phyloP scores from a whole-genome alignment of 2,113 vertebrate genomes.

The Procavia capensis region DNA sequence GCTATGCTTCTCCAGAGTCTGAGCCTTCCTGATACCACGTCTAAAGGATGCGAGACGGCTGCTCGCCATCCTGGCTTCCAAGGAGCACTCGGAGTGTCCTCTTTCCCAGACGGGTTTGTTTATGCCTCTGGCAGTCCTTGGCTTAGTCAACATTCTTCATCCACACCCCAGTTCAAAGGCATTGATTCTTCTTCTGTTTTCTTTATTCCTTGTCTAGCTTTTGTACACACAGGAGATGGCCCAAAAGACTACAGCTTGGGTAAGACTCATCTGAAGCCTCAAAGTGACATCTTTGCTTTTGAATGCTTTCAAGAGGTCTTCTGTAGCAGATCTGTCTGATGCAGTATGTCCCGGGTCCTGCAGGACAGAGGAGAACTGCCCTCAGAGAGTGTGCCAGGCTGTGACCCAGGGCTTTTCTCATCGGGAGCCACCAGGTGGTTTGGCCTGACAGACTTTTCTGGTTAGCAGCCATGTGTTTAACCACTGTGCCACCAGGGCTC shows the following conservation, averaged over 20 bases:
- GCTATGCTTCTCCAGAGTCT: neutral
- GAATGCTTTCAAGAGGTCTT: neutral
- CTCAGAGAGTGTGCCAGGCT: too few relatives aligned
- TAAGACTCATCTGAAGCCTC: neutral
- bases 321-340: neutral
- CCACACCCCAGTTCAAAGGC: neutral
- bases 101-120: neutral
- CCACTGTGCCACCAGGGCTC: neutral
- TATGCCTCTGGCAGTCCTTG: neutral
- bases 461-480: neutral
- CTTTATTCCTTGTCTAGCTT: neutral
- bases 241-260: neutral
- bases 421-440: neutral
- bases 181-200: neutral
- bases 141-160: neutral
- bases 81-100: neutral
- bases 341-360: too few relatives aligned
- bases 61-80: neutral
- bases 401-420: neutral
- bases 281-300: neutral
- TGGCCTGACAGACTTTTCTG: neutral
- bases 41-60: neutral
- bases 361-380: too few relatives aligned
- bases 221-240: too few relatives aligned
- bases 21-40: neutral